Base-by-base conservation (phyloP, 2,113 vertebrate genomes). In the Nestor notabilis region DNA sequence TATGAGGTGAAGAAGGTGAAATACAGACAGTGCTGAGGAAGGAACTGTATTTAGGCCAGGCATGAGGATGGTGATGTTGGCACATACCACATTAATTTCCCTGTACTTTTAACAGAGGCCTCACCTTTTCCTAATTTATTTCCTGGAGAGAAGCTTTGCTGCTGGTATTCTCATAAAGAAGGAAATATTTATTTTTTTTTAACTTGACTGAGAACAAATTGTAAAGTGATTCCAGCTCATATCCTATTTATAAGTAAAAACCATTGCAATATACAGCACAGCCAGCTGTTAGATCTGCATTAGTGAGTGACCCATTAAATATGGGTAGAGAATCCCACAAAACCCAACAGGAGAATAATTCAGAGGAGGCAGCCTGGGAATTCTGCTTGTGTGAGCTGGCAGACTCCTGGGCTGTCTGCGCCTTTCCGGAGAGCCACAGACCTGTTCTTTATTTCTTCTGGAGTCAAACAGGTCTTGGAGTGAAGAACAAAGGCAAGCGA, bases 101-200 rank as follows among this genome's bases (percentile, higher is more conserved):
- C 20, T 83, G 41, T 46, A 12, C 56, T 83, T 83, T 65, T 35
- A 46, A 27, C 5, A 46, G 53, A 49, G 46, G 53, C 49, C 78
- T 91, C 0, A 0, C 90, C 70, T 94, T 69, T 90, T 70, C 43
- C 9, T 1, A 3, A 1, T 93, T 77, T 64, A 33, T 94, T 96
- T 96, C 92, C 79, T 44, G 71, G 27, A 81, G 71, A 93, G 92
- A 70, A 55, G 47, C 60, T 81, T 86, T 88, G 93, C 19, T 80
- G 72, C 68, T 68, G 39, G 12, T 75, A n/a, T 70, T 79, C 19
- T 63, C 9, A 21, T 63, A 46, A 86, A 21, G 55, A 75, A 88
- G 82, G 61, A 85, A 88, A 43, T 65, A 24, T 2, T 3, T 68
- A 16, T 72, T 89, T 95, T 88, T 10, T 39, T 11, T n/a, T n/a